Evolutionary conservation across 2,888 invertebrate genomes (phyloP), one percentile per base, ranked within the genome.

Genomic region (Brachypalpus laphriformis): DNA sequence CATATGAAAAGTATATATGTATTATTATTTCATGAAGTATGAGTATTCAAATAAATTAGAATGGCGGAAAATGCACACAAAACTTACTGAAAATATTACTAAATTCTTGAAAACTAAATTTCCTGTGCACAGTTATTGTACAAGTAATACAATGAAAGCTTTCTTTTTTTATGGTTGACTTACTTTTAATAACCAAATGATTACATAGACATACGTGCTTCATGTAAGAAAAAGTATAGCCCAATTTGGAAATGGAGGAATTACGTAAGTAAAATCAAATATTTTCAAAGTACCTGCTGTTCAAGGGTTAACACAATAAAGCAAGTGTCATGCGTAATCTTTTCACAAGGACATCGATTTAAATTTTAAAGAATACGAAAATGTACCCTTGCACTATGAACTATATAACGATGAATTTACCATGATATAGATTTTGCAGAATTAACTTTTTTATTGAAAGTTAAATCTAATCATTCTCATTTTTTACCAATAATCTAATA

Each of bases 231-330:
- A 8, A 74, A 14, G 40, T 47, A 72, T 66, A 81, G 66, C 59
- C 74, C 16, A 72, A 80, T 57, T 59, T 66, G 31, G 31, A 68
- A 37, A 68, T 74, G 68, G 9, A 61, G 51, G 5, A 65, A 51
- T 18, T 42, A 51, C 34, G 42, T 49, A 42, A 34, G 11, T 34
- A 8, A 76, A 65, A 59, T 18, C 20, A 9, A 71, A 71, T 3
- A 65, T n/a, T 34, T 22, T 63, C 14, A 22, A 63, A 70, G 56
- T 70, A 82, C 82, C 82, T 71, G 77, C 31, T 65, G 57, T 59
- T 77, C 71, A 61, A 77, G 77, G 49, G 65, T 63, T 59, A 65
- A 57, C 45, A 65, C 51, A 71, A 40, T 45, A 57, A 71, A 65
- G 82, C 82, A 47, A 37, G 25, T 63, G 16, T 65, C 74, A 74